phyloP scores from a whole-genome alignment of 2,797 vertebrate species.

The Sebastes itinus region DNA sequence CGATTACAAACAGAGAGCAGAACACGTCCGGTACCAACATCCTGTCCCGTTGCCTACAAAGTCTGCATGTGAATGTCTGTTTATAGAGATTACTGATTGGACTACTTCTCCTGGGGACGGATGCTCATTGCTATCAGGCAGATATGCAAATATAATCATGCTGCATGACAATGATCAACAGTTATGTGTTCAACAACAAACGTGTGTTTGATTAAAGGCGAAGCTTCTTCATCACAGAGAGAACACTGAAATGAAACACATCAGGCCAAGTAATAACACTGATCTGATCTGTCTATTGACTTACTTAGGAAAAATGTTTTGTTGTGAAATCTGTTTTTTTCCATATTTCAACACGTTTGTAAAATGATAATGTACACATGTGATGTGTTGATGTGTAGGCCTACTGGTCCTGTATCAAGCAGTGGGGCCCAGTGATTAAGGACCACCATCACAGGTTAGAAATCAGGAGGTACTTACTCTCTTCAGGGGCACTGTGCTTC shows the following conservation, averaged over 20 bases:
- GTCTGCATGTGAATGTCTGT: too few species aligned
- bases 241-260: background rate
- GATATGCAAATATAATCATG: background rate
- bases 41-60: too few species aligned
- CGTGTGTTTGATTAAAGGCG: background rate
- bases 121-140: background rate
- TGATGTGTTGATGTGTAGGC: background rate
- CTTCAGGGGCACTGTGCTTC: constrained; percentile 97
- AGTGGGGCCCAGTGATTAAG: background rate
- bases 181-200: background rate
- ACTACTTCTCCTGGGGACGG: background rate
- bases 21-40: too few species aligned
- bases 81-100: too few species aligned
- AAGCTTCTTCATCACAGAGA: background rate
- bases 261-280: background rate
- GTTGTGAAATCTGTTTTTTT: too few species aligned
- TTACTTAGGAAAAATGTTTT: too few species aligned
- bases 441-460: background rate
- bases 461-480: constrained; percentile 82
- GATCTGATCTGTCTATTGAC: too few species aligned
- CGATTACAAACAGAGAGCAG: too few species aligned
- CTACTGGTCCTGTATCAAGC: background rate
- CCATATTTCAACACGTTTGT: too few species aligned
- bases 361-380: too few species aligned
- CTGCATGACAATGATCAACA: too few species aligned